phyloP scores from a whole-genome alignment of 2,797 vertebrate species.

The Rachycentron canadum region DNA sequence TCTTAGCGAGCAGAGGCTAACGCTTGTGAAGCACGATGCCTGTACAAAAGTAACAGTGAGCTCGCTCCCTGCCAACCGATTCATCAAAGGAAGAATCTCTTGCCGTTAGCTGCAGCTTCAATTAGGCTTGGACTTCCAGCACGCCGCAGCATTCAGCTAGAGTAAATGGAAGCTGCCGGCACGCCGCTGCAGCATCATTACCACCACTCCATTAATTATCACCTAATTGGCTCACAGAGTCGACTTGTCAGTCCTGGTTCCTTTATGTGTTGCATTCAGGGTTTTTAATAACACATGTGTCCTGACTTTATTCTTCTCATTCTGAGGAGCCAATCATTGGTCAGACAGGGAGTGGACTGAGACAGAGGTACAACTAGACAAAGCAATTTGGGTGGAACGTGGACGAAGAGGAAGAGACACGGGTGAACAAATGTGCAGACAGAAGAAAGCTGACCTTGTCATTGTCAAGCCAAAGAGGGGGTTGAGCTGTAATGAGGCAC shows the following conservation, averaged over 20 bases:
- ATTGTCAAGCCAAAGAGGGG: constrained; percentile 74
- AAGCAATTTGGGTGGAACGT: constrained; percentile 83
- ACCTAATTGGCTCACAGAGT: constrained; percentile 88
- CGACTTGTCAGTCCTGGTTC: constrained; percentile 65
- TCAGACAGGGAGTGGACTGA: constrained; percentile 84
- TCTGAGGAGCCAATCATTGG: constrained; percentile 85
- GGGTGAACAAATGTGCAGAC: constrained; percentile 72
- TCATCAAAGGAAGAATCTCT: constrained; percentile 92
- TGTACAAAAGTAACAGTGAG: constrained; percentile 72
- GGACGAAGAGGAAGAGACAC: constrained; percentile 52
- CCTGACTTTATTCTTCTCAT: constrained; percentile 74
- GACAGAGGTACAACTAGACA: constrained; percentile 87
- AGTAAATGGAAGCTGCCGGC: constrained; percentile 88
- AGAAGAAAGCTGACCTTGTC: constrained; percentile 74
- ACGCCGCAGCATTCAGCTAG: constrained; percentile 83
- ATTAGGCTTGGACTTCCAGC: constrained; percentile 87
- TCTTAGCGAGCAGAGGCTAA: constrained; percentile 53
- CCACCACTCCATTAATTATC: constrained; percentile 90
- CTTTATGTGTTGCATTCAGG: constrained; percentile 81
- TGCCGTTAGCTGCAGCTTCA: constrained; percentile 79
- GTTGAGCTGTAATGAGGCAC: constrained; percentile 91
- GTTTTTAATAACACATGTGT: constrained; percentile 76
- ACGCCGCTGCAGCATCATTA: constrained; percentile 88
- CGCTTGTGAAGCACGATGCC: constrained; percentile 42
- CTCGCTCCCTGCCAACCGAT: constrained; percentile 92